phyloP scores from a whole-genome alignment of 1,140 invertebrate genomes.

The Drosophila kikkawai region DNA sequence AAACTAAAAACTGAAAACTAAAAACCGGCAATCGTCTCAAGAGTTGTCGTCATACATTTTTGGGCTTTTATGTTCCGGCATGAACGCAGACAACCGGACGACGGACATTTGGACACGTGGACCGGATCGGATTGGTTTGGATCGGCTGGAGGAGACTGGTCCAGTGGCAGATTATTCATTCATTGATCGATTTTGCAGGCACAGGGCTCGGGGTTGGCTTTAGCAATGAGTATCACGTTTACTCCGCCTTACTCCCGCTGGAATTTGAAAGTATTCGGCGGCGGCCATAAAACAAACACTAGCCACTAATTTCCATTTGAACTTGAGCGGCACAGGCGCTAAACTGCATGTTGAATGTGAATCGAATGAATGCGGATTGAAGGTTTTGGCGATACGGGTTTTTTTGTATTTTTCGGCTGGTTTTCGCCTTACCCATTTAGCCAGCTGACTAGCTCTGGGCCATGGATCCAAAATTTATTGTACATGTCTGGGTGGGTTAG shows the following conservation, averaged over 20 bases:
- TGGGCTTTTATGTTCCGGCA: slow-evolving; percentile 72
- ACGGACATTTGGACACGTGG: slow-evolving; percentile 47
- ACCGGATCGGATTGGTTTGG: slow-evolving; percentile 42
- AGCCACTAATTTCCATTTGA: slow-evolving; percentile 71
- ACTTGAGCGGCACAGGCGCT: slow-evolving; percentile 70
- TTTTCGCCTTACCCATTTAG: slow-evolving; percentile 17
- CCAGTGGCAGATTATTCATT: slow-evolving; percentile 66
- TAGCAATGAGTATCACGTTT: slow-evolving; percentile 71
- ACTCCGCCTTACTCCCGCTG: slow-evolving; percentile 21
- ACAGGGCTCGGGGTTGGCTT: slow-evolving; percentile 28
- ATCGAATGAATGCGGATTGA: slow-evolving; percentile 53
- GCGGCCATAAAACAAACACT: slow-evolving; percentile 51
- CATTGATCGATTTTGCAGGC: slow-evolving; percentile 44
- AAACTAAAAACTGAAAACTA: slow-evolving; percentile 1
- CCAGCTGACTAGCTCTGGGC: slow-evolving; percentile 32
- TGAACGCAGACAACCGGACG: slow-evolving; percentile 42
- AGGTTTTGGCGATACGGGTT: slow-evolving; percentile 59
- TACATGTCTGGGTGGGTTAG: slow-evolving; percentile 26
- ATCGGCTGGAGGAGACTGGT: slow-evolving; percentile 37
- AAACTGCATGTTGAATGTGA: slow-evolving; percentile 73
- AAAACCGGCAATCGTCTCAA: slow-evolving; percentile 63
- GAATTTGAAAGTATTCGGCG: slow-evolving; percentile 53
- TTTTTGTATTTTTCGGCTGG: slow-evolving; percentile 26
- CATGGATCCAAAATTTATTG: slow-evolving; percentile 9
- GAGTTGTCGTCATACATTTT: slow-evolving; percentile 77